Base-by-base conservation (phyloP, 2,797 vertebrate genomes). In the Sebastes taczanowskii region DNA sequence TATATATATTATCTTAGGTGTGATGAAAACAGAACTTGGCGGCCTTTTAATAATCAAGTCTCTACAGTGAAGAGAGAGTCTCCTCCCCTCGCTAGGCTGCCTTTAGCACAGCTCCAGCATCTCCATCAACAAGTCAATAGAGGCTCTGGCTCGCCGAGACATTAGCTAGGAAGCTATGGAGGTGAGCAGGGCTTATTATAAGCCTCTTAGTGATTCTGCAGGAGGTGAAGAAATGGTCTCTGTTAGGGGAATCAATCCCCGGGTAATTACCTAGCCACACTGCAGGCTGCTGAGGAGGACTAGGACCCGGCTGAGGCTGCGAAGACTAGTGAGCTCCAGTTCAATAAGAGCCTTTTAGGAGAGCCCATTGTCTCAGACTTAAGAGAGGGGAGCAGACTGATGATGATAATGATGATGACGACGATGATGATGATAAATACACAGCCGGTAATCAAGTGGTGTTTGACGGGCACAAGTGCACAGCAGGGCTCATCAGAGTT, bases 71-170 rank as follows among this genome's bases (percentile, higher is more conserved):
- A 56, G 76, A 38, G 34, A 74, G 67, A 65, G 82, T 87, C 88
- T 82, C 90, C 86, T 56, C 85, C 86, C 77, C 67, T 87, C 59
- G 11, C 80, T 63, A 62, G 0, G 56, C 80, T 46, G 82, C 84
- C 78, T 92, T 79, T 77, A 79, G 77, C 83, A 83, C 81, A 68
- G 86, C 87, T 88, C 80, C 79, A 88, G 93, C 92, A 88, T 92
- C 92, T 86, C 92, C 89, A 94, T 94, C 94, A 95, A 95, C 94
- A 95, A 95, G 94, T 95, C 90, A 94, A 92, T 90, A 92, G 90
- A 87, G 84, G 80, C 91, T 90, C 75, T 75, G 66, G 87, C 82
- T 89, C 68, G 53, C 82, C 42, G 23, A 87, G 91, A 94, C 93
- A 89, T 92, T 87, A 88, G 89, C 90, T 87, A 74, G 89, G 85